Evolutionary conservation across 2,113 vertebrate species (phyloP).

Genomic region (Tupaia chinensis): DNA sequence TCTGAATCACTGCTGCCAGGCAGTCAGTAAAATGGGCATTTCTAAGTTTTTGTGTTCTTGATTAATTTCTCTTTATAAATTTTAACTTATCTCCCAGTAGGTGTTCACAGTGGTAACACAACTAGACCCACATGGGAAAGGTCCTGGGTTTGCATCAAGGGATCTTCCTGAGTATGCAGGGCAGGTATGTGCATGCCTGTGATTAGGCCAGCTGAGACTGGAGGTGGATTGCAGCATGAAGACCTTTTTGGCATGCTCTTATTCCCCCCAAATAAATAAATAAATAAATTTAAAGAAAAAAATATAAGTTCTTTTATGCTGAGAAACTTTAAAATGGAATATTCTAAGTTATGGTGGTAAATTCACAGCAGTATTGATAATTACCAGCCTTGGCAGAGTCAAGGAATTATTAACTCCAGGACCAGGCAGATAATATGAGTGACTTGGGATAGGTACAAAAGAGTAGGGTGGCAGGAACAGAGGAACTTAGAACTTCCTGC

Average conservation of each 20-base stretch:
- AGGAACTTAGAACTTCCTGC: background rate
- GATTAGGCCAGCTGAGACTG: too few relatives aligned
- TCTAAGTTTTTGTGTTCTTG: background rate
- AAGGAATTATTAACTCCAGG: background rate
- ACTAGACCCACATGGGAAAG: too few relatives aligned
- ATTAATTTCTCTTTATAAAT: background rate
- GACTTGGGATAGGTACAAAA: background rate
- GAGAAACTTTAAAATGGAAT: background rate
- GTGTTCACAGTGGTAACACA: too few relatives aligned
- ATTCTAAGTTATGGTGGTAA: background rate
- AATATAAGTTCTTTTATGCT: background rate
- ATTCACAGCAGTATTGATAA: background rate
- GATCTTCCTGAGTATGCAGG: too few relatives aligned
- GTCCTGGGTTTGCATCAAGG: too few relatives aligned
- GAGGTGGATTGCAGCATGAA: too few relatives aligned
- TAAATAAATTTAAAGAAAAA: too few relatives aligned
- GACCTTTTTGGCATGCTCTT: too few relatives aligned
- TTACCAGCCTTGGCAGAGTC: too few relatives aligned
- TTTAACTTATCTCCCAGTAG: background rate
- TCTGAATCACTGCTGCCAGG: background rate
- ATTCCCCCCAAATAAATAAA: too few relatives aligned
- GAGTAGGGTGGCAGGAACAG: fast-evolving
- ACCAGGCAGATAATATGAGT: background rate
- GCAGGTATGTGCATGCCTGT: too few relatives aligned
- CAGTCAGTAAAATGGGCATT: background rate